Percentiles rank a stretch among this genome's conserved stretches.
These are phyloP conservation scores for Euclidia mi DNA, from an alignment of 2,888 invertebrate genomes.

Conservation along the genomic window DNA sequence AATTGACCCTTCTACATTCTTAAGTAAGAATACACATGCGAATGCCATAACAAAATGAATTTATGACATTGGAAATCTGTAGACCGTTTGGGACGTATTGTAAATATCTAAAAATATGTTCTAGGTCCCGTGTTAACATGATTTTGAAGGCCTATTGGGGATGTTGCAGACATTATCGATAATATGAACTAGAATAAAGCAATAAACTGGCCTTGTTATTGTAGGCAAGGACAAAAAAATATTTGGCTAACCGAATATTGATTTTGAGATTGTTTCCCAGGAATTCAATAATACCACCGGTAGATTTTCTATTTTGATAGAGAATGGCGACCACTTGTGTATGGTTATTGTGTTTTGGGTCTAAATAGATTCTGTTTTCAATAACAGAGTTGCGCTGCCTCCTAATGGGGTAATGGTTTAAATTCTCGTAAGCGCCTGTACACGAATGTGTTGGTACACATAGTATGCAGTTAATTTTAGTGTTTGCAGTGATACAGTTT, in stretches of 20 bases:
- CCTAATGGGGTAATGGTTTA: too few relatives aligned
- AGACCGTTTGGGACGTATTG: slow-evolving; percentile 37
- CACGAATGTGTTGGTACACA: too few relatives aligned
- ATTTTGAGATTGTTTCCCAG: slow-evolving; percentile 7
- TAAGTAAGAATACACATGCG: slow-evolving; percentile 52
- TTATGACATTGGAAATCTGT: slow-evolving; percentile 54
- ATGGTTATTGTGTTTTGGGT: too few relatives aligned
- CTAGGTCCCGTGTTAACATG: slow-evolving; percentile 31
- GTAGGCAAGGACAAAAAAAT: too few relatives aligned
- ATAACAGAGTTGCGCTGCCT: not conserved
- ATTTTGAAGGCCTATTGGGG: slow-evolving; percentile 10
- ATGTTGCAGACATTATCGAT: slow-evolving; percentile 10
- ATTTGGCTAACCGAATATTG: slow-evolving; percentile 7
- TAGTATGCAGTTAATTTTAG: too few relatives aligned
- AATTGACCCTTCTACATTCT: slow-evolving; percentile 35
- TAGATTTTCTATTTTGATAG: too few relatives aligned
- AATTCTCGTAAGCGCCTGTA: too few relatives aligned
- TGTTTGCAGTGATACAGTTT: too few relatives aligned
- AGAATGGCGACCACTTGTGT: too few relatives aligned
- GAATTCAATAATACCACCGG: slow-evolving; percentile 11
- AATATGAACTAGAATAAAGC: slow-evolving; percentile 14
- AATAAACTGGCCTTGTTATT: too few relatives aligned
- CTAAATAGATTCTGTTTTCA: not conserved
- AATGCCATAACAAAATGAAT: slow-evolving; percentile 64
- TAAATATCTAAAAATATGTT: slow-evolving; percentile 45